These are phyloP conservation scores for Physeter macrocephalus DNA, from an alignment of 2,113 vertebrate genomes.

Conservation along the genomic window DNA sequence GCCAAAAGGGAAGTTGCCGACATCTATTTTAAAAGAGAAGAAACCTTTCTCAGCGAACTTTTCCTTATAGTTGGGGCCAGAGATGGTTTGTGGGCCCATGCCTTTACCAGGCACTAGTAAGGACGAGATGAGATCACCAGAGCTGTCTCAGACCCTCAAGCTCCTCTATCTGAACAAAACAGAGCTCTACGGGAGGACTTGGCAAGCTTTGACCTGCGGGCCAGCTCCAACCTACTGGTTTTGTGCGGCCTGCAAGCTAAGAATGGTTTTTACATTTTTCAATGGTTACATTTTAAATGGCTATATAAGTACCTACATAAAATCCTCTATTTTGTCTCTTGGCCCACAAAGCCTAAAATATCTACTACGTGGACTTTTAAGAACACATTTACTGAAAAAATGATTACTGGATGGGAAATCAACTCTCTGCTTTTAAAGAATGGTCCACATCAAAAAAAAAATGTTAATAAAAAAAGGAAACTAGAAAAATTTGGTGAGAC, in stretches of 20 bases:
- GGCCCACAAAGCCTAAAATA: not conserved
- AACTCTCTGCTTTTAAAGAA: not conserved
- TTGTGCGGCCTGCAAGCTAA: not conserved
- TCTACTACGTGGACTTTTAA: not conserved
- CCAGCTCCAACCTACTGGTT: not conserved
- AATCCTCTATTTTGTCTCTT: not conserved
- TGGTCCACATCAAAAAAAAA: too few species aligned
- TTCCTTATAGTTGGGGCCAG: not conserved
- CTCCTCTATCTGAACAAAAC: not conserved
- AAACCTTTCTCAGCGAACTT: not conserved
- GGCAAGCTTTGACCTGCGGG: not conserved
- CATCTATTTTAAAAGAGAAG: not conserved
- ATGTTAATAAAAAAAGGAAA: not conserved
- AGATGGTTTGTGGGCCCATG: not conserved
- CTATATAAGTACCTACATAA: not conserved
- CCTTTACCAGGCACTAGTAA: not conserved
- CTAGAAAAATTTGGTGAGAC: not conserved
- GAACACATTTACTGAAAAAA: not conserved
- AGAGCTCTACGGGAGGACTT: not conserved
- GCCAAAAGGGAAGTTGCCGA: not conserved
- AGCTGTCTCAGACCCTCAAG: not conserved
- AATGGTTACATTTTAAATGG: not conserved
- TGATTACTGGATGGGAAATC: not conserved
- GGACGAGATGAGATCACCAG: not conserved
- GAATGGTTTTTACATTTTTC: not conserved